Evolutionary conservation across 2,888 invertebrate species (phyloP).

Genomic region (Drosophila neonasuta): DNA sequence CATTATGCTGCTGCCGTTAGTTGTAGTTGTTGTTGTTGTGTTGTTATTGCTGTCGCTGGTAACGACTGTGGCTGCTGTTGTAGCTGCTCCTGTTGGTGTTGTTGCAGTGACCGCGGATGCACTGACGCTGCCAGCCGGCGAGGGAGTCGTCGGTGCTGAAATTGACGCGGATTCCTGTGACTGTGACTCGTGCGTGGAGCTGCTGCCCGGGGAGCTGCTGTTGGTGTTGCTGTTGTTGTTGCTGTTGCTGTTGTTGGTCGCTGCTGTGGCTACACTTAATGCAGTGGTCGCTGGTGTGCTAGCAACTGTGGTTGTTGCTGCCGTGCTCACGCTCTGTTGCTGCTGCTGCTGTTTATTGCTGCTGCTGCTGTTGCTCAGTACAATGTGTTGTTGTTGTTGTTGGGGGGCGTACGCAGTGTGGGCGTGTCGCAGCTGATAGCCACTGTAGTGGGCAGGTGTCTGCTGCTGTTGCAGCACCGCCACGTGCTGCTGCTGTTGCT

Average conservation of each 20-base stretch:
- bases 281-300: conserved; percentile 45
- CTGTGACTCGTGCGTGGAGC: conserved; percentile 73
- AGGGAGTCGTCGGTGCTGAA: conserved; percentile 74
- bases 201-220: conserved; percentile 60
- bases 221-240: conserved; percentile 42
- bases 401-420: conserved; percentile 71
- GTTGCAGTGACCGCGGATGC: conserved; percentile 57
- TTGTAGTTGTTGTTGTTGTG: conserved; percentile 64
- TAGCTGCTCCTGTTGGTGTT: conserved; percentile 66
- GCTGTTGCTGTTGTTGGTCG: conserved; percentile 39
- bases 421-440: conserved; percentile 73
- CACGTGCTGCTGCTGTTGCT: conserved; percentile 76
- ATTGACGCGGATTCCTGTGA: conserved; percentile 72
- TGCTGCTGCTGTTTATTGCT: conserved; percentile 54
- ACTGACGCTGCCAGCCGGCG: conserved; percentile 70
- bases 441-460: conserved; percentile 74
- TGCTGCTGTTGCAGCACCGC: conserved; percentile 75
- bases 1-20: conserved; percentile 77
- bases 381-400: conserved; percentile 66
- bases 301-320: conserved; percentile 47
- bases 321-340: conserved; percentile 37
- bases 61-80: conserved; percentile 43
- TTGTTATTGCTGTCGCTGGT: conserved; percentile 75
- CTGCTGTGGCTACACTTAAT: conserved; percentile 46
- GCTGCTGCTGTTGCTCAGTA: conserved; percentile 61